phyloP scores from a whole-genome alignment of 2,113 vertebrate genomes.

The Alligator mississippiensis region DNA sequence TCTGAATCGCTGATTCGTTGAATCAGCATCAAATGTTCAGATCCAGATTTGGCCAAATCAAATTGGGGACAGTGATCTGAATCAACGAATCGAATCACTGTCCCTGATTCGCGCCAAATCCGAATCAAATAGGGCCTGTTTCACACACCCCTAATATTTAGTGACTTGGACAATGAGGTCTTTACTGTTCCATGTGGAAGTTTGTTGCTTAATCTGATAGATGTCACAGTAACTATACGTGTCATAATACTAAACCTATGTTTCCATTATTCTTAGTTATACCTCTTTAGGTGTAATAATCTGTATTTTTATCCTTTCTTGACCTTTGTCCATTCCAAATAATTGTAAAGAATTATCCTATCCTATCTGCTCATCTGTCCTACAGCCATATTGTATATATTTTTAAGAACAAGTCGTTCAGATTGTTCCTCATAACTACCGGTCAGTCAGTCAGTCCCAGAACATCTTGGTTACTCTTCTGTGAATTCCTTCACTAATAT shows the following conservation, averaged over 20 bases:
- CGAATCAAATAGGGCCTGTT: no score
- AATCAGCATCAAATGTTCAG: no score
- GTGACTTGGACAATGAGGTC: not conserved
- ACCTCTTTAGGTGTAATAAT: not conserved
- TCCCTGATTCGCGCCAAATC: no score
- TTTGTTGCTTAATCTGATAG: not conserved
- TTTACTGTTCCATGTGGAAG: not conserved
- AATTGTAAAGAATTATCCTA: not conserved
- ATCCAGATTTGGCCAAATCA: no score
- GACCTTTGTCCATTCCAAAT: not conserved
- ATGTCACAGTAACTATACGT: not conserved
- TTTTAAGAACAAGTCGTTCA: not conserved
- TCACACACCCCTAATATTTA: no score
- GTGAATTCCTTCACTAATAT: not conserved
- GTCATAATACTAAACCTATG: not conserved
- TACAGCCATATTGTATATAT: not conserved
- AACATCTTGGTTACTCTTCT: not conserved
- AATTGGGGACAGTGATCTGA: no score
- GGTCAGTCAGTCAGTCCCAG: not conserved
- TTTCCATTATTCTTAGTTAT: not conserved
- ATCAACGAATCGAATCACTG: no score
- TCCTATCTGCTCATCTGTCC: not conserved
- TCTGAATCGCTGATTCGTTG: no score
- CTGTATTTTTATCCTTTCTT: not conserved
- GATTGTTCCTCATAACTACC: not conserved